Evolutionary conservation across 2,797 vertebrate genomes (phyloP).

Genomic region (Falco rusticolus): DNA sequence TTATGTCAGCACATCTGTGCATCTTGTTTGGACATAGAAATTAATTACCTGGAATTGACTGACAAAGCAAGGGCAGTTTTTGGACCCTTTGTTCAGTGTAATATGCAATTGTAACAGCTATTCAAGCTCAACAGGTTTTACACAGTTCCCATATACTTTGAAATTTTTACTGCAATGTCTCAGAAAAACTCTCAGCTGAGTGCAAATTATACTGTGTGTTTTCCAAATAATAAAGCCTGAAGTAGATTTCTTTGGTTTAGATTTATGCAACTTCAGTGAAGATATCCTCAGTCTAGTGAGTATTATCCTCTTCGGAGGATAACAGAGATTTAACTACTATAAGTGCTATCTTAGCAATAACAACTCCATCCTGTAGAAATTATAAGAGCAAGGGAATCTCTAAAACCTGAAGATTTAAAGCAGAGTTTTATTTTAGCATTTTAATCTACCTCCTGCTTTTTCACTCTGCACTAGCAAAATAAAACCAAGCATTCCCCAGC

Average conservation of each 20-base stretch:
- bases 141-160: not conserved
- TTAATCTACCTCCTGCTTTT: conserved; percentile 18
- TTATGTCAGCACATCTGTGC: conserved; percentile 54
- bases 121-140: not conserved
- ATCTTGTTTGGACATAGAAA: conserved; percentile 59
- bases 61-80: conserved; percentile 44
- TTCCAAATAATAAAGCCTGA: conserved; percentile 36
- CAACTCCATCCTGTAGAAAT: conserved; percentile 18
- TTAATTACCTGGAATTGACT: conserved; percentile 60
- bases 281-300: not conserved
- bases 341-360: conserved; percentile 30
- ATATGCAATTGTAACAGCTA: conserved; percentile 4
- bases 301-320: not conserved
- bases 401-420: not conserved
- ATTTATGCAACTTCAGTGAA: not conserved
- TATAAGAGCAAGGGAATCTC: not conserved
- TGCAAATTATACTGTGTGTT: not conserved
- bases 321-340: conserved; percentile 25
- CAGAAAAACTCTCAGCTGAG: conserved; percentile 13
- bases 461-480: not conserved
- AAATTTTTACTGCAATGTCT: conserved; percentile 34
- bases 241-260: conserved; percentile 13
- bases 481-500: conserved; percentile 10
- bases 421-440: not conserved
- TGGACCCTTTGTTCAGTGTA: conserved; percentile 11